phyloP scores from a whole-genome alignment of 2,888 invertebrate species.

The Drosophila parthenogenetica region DNA sequence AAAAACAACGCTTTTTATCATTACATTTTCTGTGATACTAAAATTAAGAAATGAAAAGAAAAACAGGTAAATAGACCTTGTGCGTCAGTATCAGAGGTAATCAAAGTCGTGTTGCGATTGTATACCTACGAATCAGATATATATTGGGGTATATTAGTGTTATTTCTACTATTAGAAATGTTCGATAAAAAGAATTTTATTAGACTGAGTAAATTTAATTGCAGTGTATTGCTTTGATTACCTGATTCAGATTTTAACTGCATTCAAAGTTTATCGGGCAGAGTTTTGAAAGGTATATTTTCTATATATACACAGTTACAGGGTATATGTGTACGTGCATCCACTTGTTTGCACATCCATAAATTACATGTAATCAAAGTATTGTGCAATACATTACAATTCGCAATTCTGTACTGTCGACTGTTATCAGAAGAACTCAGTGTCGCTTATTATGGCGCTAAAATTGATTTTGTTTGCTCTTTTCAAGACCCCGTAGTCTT shows the following conservation, averaged over 20 bases:
- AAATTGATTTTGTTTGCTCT: neutral
- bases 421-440: conserved; percentile 5
- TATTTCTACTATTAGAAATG: neutral
- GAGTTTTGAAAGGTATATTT: too few relatives aligned
- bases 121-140: conserved; percentile 5
- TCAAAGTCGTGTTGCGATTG: conserved; percentile 21
- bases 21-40: conserved; percentile 14
- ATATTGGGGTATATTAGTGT: conserved; percentile 5
- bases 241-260: too few relatives aligned
- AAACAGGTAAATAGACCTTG: conserved; percentile 17
- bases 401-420: neutral
- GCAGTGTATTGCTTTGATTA: too few relatives aligned
- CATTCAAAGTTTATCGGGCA: too few relatives aligned
- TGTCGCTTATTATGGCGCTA: neutral
- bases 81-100: conserved; percentile 19
- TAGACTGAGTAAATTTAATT: neutral
- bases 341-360: neutral
- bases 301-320: neutral
- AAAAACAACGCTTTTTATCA: conserved; percentile 10
- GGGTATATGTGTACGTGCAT: conserved; percentile 20
- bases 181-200: neutral
- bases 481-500: too few relatives aligned
- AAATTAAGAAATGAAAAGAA: neutral
- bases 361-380: conserved; percentile 21
- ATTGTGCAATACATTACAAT: conserved; percentile 17